phyloP scores from a whole-genome alignment of 1,140 invertebrate genomes.

The Euwallacea similis region DNA sequence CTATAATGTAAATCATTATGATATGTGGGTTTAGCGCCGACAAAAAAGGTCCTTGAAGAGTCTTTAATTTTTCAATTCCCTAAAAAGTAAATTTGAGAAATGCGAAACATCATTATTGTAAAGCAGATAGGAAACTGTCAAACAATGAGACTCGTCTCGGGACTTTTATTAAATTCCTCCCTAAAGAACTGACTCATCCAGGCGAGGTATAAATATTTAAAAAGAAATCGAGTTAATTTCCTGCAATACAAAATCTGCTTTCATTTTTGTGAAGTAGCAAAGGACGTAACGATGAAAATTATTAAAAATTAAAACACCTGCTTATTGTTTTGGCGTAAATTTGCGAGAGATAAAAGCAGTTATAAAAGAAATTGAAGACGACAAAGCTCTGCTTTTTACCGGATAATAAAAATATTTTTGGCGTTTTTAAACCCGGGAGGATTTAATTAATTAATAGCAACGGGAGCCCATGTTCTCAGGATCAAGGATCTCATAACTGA shows the following conservation, averaged over 20 bases:
- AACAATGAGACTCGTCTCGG: neutral
- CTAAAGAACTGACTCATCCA: constrained; percentile 8
- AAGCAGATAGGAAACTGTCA: too few relatives aligned
- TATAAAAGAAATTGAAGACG: constrained; percentile 5
- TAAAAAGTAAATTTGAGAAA: too few relatives aligned
- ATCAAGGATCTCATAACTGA: neutral
- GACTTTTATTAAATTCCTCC: constrained; percentile 9
- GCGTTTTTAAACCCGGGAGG: constrained; percentile 8
- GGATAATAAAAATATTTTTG: constrained; percentile 16
- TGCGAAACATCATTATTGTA: too few relatives aligned
- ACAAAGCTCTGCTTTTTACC: constrained; percentile 6
- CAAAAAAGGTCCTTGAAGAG: too few relatives aligned
- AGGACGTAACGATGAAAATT: constrained; percentile 16
- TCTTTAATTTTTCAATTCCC: too few relatives aligned
- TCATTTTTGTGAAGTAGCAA: constrained; percentile 2
- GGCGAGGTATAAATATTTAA: constrained; percentile 12
- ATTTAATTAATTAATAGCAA: constrained; percentile 14
- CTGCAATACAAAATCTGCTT: constrained; percentile 12
- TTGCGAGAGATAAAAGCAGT: constrained; percentile 6
- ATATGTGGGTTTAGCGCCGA: too few relatives aligned
- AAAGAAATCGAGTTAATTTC: constrained; percentile 16
- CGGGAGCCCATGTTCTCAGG: neutral
- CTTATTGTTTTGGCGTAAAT: constrained; percentile 5
- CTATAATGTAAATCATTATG: too few relatives aligned
- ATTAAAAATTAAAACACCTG: constrained; percentile 18